Evolutionary conservation across 2,797 vertebrate species (phyloP), one percentile per base, ranked within the genome.

Genomic region (Silurus aristotelis): DNA sequence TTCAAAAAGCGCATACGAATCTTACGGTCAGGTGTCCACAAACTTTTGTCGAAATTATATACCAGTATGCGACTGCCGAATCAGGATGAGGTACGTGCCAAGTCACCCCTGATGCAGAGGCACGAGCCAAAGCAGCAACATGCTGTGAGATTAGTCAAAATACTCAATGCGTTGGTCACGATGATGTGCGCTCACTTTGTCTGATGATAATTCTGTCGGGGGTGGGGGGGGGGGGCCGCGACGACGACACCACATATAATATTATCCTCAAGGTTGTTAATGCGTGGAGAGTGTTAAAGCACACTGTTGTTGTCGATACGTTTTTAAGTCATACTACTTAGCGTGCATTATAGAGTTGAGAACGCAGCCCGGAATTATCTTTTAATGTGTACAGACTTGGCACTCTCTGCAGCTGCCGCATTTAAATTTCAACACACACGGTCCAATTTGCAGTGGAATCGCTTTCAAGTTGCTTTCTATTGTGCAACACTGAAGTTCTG

Each of bases 321-420:
- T 55, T 55, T 75, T 20, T 52, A 52, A 71, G 38, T 9, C 68
- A 71, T 46, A 46, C 68, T 71, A 71, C 38, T 71, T 71, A 67
- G 64, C 27, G 64, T 27, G 64, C 64, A 22, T 72, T 20, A 72
- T 22, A 10, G 48, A 55, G 48, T 19, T 27, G 25, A 14, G 52
- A 52, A 56, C 27, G n/a, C 72, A 75, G 72, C n/a, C 48, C 48
- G 55, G 72, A 75, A 75, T 75, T 7, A 55, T 15, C 72, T 27
- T 17, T 27, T 75, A 75, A 25, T 17, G 13, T 75, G 48, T 27
- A 75, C 20, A 0, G 48, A 55, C 14, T 55, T 73, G 71, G 46
- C 71, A 52, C 67, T 70, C 67, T 70, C 71, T n/a, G 10, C 71
- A 73, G 22, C 70, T n/a, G 22, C 5, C 20, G 48, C 43, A 9